A percentile compares a stretch with the other conserved stretches of the same genome.
phyloP scores from a whole-genome alignment of 2,797 vertebrate species.

The Phyllotis vaccarum region DNA sequence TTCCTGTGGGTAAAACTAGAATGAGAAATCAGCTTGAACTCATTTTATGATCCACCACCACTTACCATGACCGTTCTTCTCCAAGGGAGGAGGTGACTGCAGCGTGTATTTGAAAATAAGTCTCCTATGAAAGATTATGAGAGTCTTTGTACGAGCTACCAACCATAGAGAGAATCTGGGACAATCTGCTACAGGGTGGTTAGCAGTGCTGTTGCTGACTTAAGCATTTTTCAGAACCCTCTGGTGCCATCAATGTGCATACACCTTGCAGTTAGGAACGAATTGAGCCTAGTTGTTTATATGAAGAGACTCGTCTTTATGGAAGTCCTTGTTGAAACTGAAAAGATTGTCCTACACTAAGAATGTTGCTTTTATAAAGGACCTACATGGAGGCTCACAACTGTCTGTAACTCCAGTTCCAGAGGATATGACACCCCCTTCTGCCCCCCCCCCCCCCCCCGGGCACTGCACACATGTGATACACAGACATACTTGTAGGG shows the following conservation, averaged over 20 bases:
- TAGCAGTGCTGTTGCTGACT: not conserved
- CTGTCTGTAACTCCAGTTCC: not conserved
- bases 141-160: not conserved
- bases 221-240: not conserved
- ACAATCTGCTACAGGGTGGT: not conserved
- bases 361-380: not conserved
- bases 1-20: not conserved
- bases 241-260: not conserved
- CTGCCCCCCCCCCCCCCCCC: not conserved
- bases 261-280: not conserved
- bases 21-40: not conserved
- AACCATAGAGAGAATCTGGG: not conserved
- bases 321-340: not conserved
- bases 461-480: not conserved
- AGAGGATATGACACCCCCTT: not conserved
- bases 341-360: not conserved
- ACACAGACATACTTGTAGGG: not conserved
- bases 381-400: not conserved
- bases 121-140: not conserved
- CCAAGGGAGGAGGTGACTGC: not conserved
- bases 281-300: not conserved
- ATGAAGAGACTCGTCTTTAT: not conserved
- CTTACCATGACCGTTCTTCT: not conserved
- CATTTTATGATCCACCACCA: not conserved
- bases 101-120: constrained; percentile 2